Evolutionary conservation across 2,888 invertebrate genomes (phyloP).

Genomic region (Leptinotarsa haldemani): DNA sequence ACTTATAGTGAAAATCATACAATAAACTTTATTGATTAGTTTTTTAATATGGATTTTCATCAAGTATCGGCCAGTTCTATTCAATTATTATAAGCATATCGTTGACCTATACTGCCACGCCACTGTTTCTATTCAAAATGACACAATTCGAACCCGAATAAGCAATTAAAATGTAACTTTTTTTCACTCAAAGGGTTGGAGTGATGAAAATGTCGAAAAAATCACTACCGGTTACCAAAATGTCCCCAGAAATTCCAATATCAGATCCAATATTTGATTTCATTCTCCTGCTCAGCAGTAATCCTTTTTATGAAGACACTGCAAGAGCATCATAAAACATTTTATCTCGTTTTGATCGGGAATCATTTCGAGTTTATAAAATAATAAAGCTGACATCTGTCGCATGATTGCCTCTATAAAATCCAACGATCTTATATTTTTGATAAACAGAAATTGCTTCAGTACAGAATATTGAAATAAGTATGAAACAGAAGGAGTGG

Average conservation of each 20-base stretch:
- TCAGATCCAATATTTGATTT: slow-evolving; percentile 32
- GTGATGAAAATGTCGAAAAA: background rate
- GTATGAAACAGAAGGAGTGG: background rate
- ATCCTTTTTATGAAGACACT: slow-evolving; percentile 36
- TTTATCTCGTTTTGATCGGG: slow-evolving; percentile 54
- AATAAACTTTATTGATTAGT: too few species aligned
- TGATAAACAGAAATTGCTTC: slow-evolving; percentile 11
- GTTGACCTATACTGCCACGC: too few species aligned
- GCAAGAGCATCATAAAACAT: slow-evolving; percentile 41
- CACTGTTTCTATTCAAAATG: too few species aligned
- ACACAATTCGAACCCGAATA: background rate
- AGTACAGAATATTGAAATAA: background rate
- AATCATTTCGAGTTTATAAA: slow-evolving; percentile 52
- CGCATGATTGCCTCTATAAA: slow-evolving; percentile 54
- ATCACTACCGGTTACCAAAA: background rate
- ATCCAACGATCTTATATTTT: slow-evolving; percentile 44
- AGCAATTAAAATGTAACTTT: background rate
- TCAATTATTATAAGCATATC: too few species aligned
- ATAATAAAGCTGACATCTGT: slow-evolving; percentile 55
- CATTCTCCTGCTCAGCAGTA: background rate
- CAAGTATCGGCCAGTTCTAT: too few species aligned
- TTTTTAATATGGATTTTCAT: too few species aligned
- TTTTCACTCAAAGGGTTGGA: background rate
- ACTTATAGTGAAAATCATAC: too few species aligned
- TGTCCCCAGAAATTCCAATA: slow-evolving; percentile 2